Evolutionary conservation across 2,113 vertebrate species (phyloP), one percentile per base, ranked within the genome.

Genomic region (Anolis carolinensis): DNA sequence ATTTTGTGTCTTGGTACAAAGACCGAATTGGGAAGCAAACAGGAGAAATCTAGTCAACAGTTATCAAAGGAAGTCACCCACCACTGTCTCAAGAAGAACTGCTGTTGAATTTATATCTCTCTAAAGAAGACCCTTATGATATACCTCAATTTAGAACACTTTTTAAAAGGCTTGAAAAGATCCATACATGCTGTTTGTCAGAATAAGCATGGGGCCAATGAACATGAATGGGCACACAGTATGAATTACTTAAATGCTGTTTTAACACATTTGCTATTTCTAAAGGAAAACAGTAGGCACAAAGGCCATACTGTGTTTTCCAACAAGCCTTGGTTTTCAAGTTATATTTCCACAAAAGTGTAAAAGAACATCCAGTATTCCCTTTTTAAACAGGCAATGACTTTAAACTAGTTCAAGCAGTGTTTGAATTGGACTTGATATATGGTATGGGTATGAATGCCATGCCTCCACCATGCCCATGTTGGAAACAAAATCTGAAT

Each of bases 61-160:
- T 68, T 77, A 50, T 84, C 62, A 78, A 84, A 84, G 74, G 30
- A n/a, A 52, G n/a, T 52, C 30, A 36, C 25, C 32, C 34, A 85
- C 63, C 63, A 55, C 74, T 78, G 48, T 34, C 76, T 85, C 76
- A 44, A 68, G 74, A 34, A 63, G 8, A 18, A 50, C 65, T 78
- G 48, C 74, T 77, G 70, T 70, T 85, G 74, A 25, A 21, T 70
- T 52, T 70, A 21, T 77, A 75, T 77, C 23, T 70, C 13, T 27
- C n/a, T 44, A 67, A 25, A 76, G 59, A 67, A 50, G 71, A 44
- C 25, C n/a, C 25, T n/a, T 8, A 20, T 65, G 83, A 27, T 70
- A 48, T 70, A 3, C 25, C 32, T 70, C 10, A 78, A 78, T n/a
- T 70, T 78, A 36, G 48, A 70, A 30, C 32, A n/a, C 52, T 50